Conservation (phyloP, 2,113 vertebrate genomes). For the Pelmatolapia mariae region DNA sequence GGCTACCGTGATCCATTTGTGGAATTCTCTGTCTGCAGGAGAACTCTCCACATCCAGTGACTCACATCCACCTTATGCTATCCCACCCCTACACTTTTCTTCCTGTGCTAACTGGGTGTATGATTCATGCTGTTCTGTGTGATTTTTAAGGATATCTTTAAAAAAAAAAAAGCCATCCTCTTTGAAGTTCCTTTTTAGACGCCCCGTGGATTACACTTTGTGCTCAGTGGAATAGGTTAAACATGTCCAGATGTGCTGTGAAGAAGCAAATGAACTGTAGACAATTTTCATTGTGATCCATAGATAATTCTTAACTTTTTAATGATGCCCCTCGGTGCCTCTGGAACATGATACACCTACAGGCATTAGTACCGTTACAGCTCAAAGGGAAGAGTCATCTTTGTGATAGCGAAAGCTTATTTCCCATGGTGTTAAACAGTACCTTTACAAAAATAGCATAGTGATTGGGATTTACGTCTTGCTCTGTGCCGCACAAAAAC, state of each 20-base stretch:
- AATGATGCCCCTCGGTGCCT: slow-evolving; percentile 56
- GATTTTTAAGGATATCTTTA: neutral
- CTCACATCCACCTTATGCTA: neutral
- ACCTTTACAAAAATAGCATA: slow-evolving; percentile 30
- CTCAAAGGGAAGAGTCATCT: slow-evolving; percentile 39
- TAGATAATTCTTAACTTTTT: slow-evolving; percentile 56
- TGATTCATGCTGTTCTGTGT: slow-evolving; percentile 14
- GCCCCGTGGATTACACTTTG: slow-evolving; percentile 26
- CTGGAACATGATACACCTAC: slow-evolving; percentile 38
- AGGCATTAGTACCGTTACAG: slow-evolving; percentile 17
- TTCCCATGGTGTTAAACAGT: slow-evolving; percentile 29
- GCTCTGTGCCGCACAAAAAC: neutral
- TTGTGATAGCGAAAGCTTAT: slow-evolving; percentile 36
- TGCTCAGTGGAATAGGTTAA: slow-evolving; percentile 54
- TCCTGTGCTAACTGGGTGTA: neutral
- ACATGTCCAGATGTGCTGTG: slow-evolving; percentile 47
- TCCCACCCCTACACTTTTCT: neutral
- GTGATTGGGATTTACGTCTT: neutral
- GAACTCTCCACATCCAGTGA: slow-evolving; percentile 7
- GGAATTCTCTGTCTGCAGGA: neutral
- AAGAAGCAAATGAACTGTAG: slow-evolving; percentile 40
- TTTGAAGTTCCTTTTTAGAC: slow-evolving; percentile 52
- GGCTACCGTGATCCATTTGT: neutral
- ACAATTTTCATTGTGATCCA: slow-evolving; percentile 33
- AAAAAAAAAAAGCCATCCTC: neutral